Percentiles rank a stretch among this genome's conserved stretches.
Conservation (phyloP, 1,140 invertebrate species). For the Nephila pilipes region DNA sequence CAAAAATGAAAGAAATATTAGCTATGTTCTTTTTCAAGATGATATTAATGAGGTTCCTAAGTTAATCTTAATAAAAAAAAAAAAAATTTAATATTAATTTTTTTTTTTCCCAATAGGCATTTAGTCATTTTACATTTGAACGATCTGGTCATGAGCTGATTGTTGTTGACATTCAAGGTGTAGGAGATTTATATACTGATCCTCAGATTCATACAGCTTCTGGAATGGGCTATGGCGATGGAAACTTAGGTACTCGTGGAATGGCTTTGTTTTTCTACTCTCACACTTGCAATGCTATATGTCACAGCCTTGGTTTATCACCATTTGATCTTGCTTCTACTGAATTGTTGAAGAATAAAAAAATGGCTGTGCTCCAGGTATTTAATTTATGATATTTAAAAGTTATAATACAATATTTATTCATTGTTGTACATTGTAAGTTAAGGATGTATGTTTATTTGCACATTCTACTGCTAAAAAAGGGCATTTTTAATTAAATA, state of each 20-base stretch:
- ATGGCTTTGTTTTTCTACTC: conserved; percentile 86
- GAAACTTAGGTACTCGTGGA: conserved; percentile 84
- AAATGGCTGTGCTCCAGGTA: conserved; percentile 68
- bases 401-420: background rate
- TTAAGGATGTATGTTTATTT: too few relatives aligned
- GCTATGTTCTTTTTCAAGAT: too few relatives aligned
- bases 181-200: conserved; percentile 85
- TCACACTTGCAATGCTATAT: conserved; percentile 85
- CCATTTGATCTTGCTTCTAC: conserved; percentile 83
- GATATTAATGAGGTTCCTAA: too few relatives aligned
- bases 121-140: conserved; percentile 86
- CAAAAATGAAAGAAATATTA: too few relatives aligned
- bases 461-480: too few relatives aligned
- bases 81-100: too few relatives aligned
- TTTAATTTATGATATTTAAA: background rate
- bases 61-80: too few relatives aligned
- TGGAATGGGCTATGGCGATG: conserved; percentile 84
- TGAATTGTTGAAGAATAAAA: conserved; percentile 79
- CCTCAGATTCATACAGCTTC: conserved; percentile 85
- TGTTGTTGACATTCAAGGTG: conserved; percentile 86
- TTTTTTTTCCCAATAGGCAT: conserved; percentile 81
- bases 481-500: too few relatives aligned
- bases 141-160: conserved; percentile 85
- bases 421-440: background rate
- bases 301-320: conserved; percentile 82